Evolutionary conservation across 2,113 vertebrate species (phyloP).

Genomic region (Galbula dea): DNA sequence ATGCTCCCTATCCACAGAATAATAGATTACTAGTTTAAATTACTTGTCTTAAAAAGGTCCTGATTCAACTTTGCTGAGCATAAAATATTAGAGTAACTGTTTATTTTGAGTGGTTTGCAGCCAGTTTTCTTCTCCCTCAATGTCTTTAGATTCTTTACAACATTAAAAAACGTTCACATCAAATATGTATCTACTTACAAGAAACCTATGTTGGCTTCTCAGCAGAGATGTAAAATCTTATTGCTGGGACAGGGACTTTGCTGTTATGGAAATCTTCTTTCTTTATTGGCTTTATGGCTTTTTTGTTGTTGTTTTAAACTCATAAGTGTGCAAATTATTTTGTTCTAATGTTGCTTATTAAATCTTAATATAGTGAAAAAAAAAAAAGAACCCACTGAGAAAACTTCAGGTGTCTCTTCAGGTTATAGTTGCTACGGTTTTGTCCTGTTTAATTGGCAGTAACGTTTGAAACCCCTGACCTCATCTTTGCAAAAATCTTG

Average conservation of each 20-base stretch:
- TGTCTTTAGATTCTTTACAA: slow-evolving; percentile 53
- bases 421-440: not conserved
- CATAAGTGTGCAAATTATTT: not conserved
- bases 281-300: not conserved
- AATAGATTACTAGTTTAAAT: slow-evolving; percentile 45
- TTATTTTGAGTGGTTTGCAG: slow-evolving; percentile 63
- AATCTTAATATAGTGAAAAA: not conserved
- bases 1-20: not conserved
- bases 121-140: slow-evolving; percentile 14
- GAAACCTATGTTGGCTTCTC: slow-evolving; percentile 45
- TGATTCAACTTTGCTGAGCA: slow-evolving; percentile 44
- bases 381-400: not conserved
- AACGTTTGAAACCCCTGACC: not conserved
- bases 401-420: not conserved
- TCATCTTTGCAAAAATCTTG: not conserved
- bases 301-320: not conserved
- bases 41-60: slow-evolving; percentile 62
- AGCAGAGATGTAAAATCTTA: slow-evolving; percentile 32
- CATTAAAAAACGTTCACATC: slow-evolving; percentile 25
- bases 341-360: slow-evolving; percentile 1
- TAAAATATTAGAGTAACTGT: slow-evolving; percentile 57
- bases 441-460: not conserved
- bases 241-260: slow-evolving; percentile 50
- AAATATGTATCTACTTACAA: slow-evolving; percentile 52
- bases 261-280: slow-evolving; percentile 22